A percentile compares a stretch with the other conserved stretches of the same genome.
Evolutionary conservation across 1,140 invertebrate species (phyloP).

Genomic region (Bursaphelenchus mucronatus): DNA sequence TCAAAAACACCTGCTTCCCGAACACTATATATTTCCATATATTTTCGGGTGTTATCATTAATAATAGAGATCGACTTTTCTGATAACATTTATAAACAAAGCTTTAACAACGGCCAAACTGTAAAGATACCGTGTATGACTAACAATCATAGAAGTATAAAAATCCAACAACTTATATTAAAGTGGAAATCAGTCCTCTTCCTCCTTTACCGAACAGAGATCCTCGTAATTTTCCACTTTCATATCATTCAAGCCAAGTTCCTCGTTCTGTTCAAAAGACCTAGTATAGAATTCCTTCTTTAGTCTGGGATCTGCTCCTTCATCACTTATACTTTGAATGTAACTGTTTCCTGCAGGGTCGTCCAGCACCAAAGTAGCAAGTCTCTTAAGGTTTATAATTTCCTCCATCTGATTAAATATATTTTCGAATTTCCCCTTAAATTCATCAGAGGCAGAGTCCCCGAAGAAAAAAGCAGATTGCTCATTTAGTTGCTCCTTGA

Average conservation of each 20-base stretch:
- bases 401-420: slow-evolving; percentile 48
- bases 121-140: too few species aligned
- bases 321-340: slow-evolving; percentile 73
- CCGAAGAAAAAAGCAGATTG: slow-evolving; percentile 58
- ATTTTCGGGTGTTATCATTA: too few species aligned
- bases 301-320: slow-evolving; percentile 71
- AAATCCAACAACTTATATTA: too few species aligned
- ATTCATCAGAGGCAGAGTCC: slow-evolving; percentile 38
- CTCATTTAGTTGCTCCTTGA: slow-evolving; percentile 61
- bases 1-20: too few species aligned
- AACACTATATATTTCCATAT: too few species aligned
- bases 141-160: too few species aligned
- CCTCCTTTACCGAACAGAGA: slow-evolving; percentile 50
- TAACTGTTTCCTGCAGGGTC: slow-evolving; percentile 97
- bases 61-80: too few species aligned
- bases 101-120: too few species aligned
- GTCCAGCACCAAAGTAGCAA: slow-evolving; percentile 77
- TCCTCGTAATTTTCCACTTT: slow-evolving; percentile 72
- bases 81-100: too few species aligned
- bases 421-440: slow-evolving; percentile 36
- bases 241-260: slow-evolving; percentile 92
- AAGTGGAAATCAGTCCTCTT: too few species aligned
- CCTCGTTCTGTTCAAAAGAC: slow-evolving; percentile 85
- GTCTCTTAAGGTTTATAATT: slow-evolving; percentile 66
- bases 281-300: slow-evolving; percentile 77